Base-by-base conservation (phyloP, 2,888 invertebrate genomes). In the Leucophenga maculata region DNA sequence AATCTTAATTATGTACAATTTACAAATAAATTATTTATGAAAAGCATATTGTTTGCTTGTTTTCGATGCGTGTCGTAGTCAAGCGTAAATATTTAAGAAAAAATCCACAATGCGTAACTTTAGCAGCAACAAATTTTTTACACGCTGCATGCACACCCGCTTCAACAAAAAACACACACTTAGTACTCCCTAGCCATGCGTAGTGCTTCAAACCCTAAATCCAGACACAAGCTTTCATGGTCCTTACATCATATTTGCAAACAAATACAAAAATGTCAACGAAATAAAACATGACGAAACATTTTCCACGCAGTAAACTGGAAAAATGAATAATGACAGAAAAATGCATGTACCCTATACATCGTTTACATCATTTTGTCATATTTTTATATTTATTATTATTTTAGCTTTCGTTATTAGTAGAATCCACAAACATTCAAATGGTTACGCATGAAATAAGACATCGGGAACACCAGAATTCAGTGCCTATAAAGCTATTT, bases 311-410 rank as follows among this genome's bases (percentile, higher is more conserved):
- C 50, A 22, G 31, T 50, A 65, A 65, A 48, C 65, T 48, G 65
- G 48, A 65, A 65, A 65, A 65, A 65, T 50, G 65, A 46, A 65
- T 65, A 65, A 65, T 65, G 69, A 70, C 76, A 77, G 69, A 76
- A 77, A 78, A 78, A 78, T 76, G 78, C 77, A 76, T 3, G 2
- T 54, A 20, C 16, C 26, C 26, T 26, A 26, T 26, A 26, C 26
- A 26, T 26, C 2, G 4, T 26, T 26, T 26, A 2, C 39, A 39
- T 39, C 3, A 32, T 32, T 48, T 48, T n/a, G 3, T 48, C 4
- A 44, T 16, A 14, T 50, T 39, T 18, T 26, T 65, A 22, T 50
- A 16, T 52, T 26, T 52, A 18, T 22, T n/a, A 20, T 26, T 22
- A 4, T 18, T 16, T 22, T 32, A 20, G 4, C 26, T 26, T 26